phyloP scores from a whole-genome alignment of 2,888 invertebrate species.

The Xiphydria camelus region DNA sequence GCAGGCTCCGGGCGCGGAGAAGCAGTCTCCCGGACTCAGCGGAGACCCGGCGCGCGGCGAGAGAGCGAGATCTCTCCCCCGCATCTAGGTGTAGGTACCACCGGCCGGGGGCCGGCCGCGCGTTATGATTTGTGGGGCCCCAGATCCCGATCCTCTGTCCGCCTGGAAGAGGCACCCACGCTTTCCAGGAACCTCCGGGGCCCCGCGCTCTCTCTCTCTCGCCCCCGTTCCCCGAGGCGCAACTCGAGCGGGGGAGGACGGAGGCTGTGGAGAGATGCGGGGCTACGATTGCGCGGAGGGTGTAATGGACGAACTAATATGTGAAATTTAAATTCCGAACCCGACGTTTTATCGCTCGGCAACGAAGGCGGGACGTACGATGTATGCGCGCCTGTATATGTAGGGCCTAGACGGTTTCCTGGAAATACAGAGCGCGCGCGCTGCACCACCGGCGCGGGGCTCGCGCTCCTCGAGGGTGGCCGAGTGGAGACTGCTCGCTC shows the following conservation, averaged over 20 bases:
- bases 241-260: not conserved
- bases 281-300: slow-evolving; percentile 45
- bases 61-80: slow-evolving; percentile 34
- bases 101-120: slow-evolving; percentile 26
- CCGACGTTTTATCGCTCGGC: slow-evolving; percentile 41
- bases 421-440: no score
- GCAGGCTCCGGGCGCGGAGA: not conserved
- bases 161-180: slow-evolving; percentile 47
- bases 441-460: no score
- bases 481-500: no score
- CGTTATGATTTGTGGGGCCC: slow-evolving; percentile 50
- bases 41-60: not conserved
- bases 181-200: slow-evolving; percentile 45
- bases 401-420: no score
- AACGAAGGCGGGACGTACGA: no score
- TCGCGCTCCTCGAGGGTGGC: no score
- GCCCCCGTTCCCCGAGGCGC: not conserved
- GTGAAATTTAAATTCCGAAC: slow-evolving; percentile 57
- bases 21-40: no score
- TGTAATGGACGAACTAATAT: slow-evolving; percentile 58
- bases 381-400: no score
- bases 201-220: slow-evolving; percentile 14
- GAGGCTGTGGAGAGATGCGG: slow-evolving; percentile 31
- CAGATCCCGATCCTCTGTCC: slow-evolving; percentile 49
- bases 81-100: slow-evolving; percentile 34